Base-by-base conservation (phyloP, 1,140 invertebrate species). In the Choristoneura fumiferana region DNA sequence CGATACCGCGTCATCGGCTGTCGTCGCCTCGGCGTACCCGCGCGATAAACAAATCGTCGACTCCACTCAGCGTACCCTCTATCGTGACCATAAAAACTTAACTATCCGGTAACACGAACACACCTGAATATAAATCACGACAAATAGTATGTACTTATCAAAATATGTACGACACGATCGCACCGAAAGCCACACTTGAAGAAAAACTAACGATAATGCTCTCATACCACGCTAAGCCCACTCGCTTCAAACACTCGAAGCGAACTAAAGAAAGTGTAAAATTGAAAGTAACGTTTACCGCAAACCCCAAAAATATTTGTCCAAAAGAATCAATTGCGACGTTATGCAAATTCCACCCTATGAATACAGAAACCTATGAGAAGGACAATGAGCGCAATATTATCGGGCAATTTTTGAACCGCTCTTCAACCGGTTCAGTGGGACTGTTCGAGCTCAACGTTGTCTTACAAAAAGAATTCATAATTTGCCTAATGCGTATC, bases 401-500 rank as follows among this genome's bases (percentile, higher is more conserved):
- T 76, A 67, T 73, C 39, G n/a, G 55, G 15, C 34, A 35, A 64
- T 71, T 73, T 76, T 81, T 81, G 65, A 72, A 66, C 57, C n/a
- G 18, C 57, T 61, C 62, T 69, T 40, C 35, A 62, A 67, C 70
- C 58, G 57, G 69, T 77, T 76, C 78, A 74, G 81, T 81, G 6
- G 22, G 22, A 53, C 39, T 68, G 71, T 71, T 67, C 57, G 58
- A 54, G n/a, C 39, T 35, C 40, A 61, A 72, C 49, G 45, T 65
- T 69, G 54, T 67, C 58, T 49, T 54, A 78, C 72, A 79, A 84
- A 70, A 67, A 71, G 71, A 56, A 54, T 40, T 69, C 45, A 64
- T 76, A 83, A 88, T 86, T 83, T 81, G 70, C 71, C 69, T 84
- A 88, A 88, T 78, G 78, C 81, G 83, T 74, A 79, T 83, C 69